Percentiles rank a stretch among this genome's conserved stretches.
phyloP scores from a whole-genome alignment of 2,113 vertebrate species.

The Salvelinus alpinus region DNA sequence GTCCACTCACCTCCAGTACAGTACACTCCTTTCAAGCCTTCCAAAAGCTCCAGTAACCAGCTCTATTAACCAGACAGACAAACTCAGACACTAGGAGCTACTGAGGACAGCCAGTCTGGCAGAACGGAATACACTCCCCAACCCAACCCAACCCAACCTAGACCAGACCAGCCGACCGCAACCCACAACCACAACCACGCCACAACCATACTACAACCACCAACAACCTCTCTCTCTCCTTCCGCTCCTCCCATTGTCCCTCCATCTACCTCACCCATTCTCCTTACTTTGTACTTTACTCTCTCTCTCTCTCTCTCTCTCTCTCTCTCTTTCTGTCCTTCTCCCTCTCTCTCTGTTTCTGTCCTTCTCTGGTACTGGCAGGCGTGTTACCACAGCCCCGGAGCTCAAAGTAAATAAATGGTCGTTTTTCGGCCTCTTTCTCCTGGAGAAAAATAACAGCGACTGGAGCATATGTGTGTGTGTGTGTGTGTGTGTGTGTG shows the following conservation, averaged over 20 bases:
- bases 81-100: slow-evolving; percentile 55
- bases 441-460: slow-evolving; percentile 69
- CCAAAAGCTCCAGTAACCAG: slow-evolving; percentile 30
- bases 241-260: slow-evolving; percentile 3
- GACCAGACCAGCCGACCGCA: slow-evolving; percentile 46
- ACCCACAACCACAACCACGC: slow-evolving; percentile 53
- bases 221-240: slow-evolving; percentile 36
- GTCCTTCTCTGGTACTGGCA: slow-evolving; percentile 38
- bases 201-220: slow-evolving; percentile 37
- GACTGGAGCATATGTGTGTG: slow-evolving; percentile 45
- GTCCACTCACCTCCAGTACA: slow-evolving; percentile 15
- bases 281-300: slow-evolving; percentile 9
- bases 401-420: slow-evolving; percentile 75
- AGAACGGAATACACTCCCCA: slow-evolving; percentile 47
- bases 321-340: slow-evolving; percentile 16
- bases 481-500: slow-evolving; percentile 50
- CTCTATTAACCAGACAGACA: slow-evolving; percentile 61
- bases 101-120: slow-evolving; percentile 35
- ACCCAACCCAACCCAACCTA: slow-evolving; percentile 52
- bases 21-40: slow-evolving; percentile 61
- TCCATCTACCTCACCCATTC: slow-evolving; percentile 17
- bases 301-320: slow-evolving; percentile 26
- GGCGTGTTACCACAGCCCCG: slow-evolving; percentile 52
- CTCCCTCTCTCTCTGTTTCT: slow-evolving; percentile 9
- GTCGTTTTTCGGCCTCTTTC: slow-evolving; percentile 71